Percentiles rank a stretch among this genome's conserved stretches.
These are phyloP conservation scores for Xiphydria camelus DNA, from an alignment of 2,888 invertebrate genomes.

Conservation along the genomic window DNA sequence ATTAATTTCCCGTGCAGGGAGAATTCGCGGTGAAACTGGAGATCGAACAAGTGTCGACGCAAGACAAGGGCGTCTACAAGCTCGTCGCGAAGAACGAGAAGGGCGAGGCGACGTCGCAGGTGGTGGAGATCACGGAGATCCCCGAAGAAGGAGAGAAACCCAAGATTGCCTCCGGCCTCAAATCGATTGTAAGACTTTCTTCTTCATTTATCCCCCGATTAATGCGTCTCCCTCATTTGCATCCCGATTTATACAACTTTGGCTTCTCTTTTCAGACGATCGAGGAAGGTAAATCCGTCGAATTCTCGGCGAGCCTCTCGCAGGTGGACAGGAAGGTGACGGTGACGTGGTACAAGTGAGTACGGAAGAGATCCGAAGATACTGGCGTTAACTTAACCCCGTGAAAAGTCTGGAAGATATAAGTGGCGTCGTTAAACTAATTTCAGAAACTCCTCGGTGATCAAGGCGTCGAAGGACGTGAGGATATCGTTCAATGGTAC, in stretches of 20 bases:
- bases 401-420: too few relatives aligned
- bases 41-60: conserved; percentile 79
- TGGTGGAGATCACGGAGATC: conserved; percentile 83
- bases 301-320: conserved; percentile 75
- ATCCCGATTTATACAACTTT: background rate
- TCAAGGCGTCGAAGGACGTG: conserved; percentile 77
- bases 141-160: conserved; percentile 80
- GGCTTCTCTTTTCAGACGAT: conserved; percentile 62
- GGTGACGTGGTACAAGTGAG: conserved; percentile 84
- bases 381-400: too few relatives aligned
- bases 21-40: conserved; percentile 90
- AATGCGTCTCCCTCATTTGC: conserved; percentile 1
- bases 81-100: conserved; percentile 90
- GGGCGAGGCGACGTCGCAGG: conserved; percentile 87
- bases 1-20: too few relatives aligned
- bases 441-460: conserved; percentile 63
- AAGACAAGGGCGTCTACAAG: conserved; percentile 88
- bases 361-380: conserved; percentile 21
- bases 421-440: background rate
- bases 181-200: conserved; percentile 68
- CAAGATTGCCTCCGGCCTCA: conserved; percentile 75
- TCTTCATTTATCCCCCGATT: conserved; percentile 12
- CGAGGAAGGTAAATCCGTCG: conserved; percentile 75
- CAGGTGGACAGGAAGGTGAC: conserved; percentile 78
- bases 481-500: conserved; percentile 84